Evolutionary conservation across 2,113 vertebrate species (phyloP), one percentile per base, ranked within the genome.

Genomic region (Tichodroma muraria): DNA sequence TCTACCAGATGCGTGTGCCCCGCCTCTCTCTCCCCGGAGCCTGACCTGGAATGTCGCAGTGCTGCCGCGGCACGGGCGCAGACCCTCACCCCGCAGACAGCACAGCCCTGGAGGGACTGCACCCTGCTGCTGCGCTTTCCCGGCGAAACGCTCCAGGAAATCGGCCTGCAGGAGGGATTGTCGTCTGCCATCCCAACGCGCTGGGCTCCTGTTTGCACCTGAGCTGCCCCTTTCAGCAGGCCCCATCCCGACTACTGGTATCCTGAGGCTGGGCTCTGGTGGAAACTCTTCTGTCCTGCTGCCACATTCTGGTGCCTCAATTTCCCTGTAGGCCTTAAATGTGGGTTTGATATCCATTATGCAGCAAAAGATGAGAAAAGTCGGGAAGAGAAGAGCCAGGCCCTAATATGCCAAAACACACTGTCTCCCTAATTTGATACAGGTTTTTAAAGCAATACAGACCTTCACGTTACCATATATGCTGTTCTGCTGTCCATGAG

Each of bases 171-270:
- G 56, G 22, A 76, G 13, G 14, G 12, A 20, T 2, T 9, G 30
- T 13, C 2, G 0, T 11, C 72, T 16, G 60, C 56, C 40, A 30
- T 2, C 16, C 37, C 73, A 30, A 0, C 0, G 2, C 4, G 6
- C 40, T 8, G 28, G 37, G 44, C 21, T 33, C 57, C 78, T 10
- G 13, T 4, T 30, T 0, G 18, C 38, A 4, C 3, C 0, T 0
- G 4, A 52, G 16, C 38, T 14, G 61, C 9, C 14, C 22, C 56
- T 50, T 57, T 10, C 85, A 37, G 19, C 28, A 44, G 6, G 11
- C 31, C 31, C 11, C 24, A 14, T 13, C 27, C 5, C 1, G 1
- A 17, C 19, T 2, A 16, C 10, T 2, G 6, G 5, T 18, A 18
- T 33, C 53, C 57, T 14, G 7, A 27, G 16, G 9, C 0, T 13